Conservation (phyloP, 2,888 invertebrate species). For the Dicyrtomina minuta region DNA sequence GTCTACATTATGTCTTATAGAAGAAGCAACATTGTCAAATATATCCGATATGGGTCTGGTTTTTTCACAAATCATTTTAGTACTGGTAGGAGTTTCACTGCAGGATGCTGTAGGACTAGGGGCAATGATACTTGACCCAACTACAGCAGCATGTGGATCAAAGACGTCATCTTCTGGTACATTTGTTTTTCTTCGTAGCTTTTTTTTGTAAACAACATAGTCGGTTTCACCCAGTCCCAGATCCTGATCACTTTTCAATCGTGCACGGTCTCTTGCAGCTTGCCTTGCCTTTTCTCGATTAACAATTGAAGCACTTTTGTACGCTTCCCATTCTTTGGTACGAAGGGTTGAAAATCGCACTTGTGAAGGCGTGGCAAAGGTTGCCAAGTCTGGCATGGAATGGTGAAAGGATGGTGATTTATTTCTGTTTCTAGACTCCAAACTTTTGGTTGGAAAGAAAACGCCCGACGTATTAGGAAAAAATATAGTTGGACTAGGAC, state of each 20-base stretch:
- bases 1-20: slow-evolving; percentile 41
- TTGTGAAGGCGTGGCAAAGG: slow-evolving; percentile 23
- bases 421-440: slow-evolving; percentile 1
- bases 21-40: slow-evolving; percentile 31
- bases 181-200: slow-evolving; percentile 51
- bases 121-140: not conserved
- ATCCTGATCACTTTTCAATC: slow-evolving; percentile 72
- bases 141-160: slow-evolving; percentile 22
- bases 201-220: slow-evolving; percentile 54
- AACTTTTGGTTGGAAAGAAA: not conserved
- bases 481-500: slow-evolving; percentile 28
- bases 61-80: not conserved
- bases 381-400: slow-evolving; percentile 48
- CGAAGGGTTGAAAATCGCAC: slow-evolving; percentile 33
- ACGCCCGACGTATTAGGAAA: slow-evolving; percentile 35
- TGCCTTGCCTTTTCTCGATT: slow-evolving; percentile 63
- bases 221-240: slow-evolving; percentile 60
- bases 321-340: slow-evolving; percentile 45
- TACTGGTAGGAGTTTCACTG: not conserved
- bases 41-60: slow-evolving; percentile 11
- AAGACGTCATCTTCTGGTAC: slow-evolving; percentile 64
- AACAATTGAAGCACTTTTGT: slow-evolving; percentile 52
- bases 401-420: slow-evolving; percentile 47
- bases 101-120: too few relatives aligned
- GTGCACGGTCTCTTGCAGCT: slow-evolving; percentile 66